Evolutionary conservation across 2,113 vertebrate species (phyloP).

Genomic region (Malurus melanocephalus): DNA sequence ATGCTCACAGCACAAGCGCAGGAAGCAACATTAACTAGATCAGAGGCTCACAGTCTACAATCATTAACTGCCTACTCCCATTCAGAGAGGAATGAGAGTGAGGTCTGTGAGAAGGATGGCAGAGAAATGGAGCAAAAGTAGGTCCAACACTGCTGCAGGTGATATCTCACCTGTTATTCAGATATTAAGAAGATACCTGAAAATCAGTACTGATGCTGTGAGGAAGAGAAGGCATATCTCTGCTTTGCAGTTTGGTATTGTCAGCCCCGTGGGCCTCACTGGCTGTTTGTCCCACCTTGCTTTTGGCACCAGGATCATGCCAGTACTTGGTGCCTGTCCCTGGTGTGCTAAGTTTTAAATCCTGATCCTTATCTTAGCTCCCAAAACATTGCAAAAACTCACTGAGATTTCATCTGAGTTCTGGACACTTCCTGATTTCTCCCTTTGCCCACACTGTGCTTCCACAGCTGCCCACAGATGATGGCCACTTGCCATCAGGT

Average conservation of each 20-base stretch:
- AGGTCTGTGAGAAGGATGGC: neutral
- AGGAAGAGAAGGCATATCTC: neutral
- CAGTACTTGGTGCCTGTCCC: neutral
- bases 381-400: neutral
- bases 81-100: neutral
- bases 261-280: accelerated
- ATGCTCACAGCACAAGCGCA: neutral
- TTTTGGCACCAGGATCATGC: neutral
- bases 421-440: neutral
- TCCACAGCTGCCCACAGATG: neutral
- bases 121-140: neutral
- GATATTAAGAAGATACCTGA: neutral
- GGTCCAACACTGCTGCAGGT: neutral
- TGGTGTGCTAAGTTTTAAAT: neutral
- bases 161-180: neutral
- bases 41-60: neutral
- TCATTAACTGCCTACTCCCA: neutral
- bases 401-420: neutral
- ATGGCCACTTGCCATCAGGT: neutral
- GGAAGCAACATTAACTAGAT: neutral
- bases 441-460: neutral
- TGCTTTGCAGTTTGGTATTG: neutral
- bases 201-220: neutral
- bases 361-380: accelerated
- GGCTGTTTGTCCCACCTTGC: neutral